These are phyloP conservation scores for Psylliodes chrysocephalus DNA, from an alignment of 2,888 invertebrate genomes.

Conservation along the genomic window DNA sequence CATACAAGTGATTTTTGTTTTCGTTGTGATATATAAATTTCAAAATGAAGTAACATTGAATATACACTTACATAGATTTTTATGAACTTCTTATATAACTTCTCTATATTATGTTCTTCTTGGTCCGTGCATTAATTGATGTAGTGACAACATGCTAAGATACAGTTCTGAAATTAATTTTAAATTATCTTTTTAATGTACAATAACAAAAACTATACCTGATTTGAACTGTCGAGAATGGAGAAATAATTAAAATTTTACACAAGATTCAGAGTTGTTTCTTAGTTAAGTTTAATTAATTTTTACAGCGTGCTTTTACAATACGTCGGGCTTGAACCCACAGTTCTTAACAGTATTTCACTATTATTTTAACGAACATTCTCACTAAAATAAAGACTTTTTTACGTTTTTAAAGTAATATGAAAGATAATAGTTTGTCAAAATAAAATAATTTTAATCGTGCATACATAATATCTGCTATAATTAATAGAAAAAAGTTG, in stretches of 20 bases:
- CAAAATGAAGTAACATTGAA: conserved; percentile 23
- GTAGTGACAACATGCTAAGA: conserved; percentile 17
- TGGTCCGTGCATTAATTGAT: conserved; percentile 56
- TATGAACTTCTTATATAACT: conserved; percentile 45
- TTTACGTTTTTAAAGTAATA: too few species aligned
- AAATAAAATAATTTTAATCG: too few species aligned
- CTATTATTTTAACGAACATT: background rate
- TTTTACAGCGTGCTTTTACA: conserved; percentile 27
- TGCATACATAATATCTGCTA: too few species aligned
- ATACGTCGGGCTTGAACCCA: background rate
- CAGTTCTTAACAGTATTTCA: background rate
- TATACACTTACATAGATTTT: conserved; percentile 20
- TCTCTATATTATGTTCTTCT: conserved; percentile 53
- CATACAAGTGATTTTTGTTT: conserved; percentile 3
- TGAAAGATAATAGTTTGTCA: too few species aligned
- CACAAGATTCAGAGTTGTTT: background rate
- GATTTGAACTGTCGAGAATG: too few species aligned
- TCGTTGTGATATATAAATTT: conserved; percentile 28
- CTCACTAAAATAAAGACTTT: background rate
- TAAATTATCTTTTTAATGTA: background rate
- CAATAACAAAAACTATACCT: too few species aligned
- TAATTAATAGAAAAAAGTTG: too few species aligned
- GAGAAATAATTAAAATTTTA: background rate
- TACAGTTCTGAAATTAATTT: background rate
- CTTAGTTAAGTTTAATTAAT: conserved; percentile 31